A percentile compares a stretch with the other conserved stretches of the same genome.
Conservation (phyloP, 1,140 invertebrate genomes). For the Pachyrhynchus sulphureomaculatus region DNA sequence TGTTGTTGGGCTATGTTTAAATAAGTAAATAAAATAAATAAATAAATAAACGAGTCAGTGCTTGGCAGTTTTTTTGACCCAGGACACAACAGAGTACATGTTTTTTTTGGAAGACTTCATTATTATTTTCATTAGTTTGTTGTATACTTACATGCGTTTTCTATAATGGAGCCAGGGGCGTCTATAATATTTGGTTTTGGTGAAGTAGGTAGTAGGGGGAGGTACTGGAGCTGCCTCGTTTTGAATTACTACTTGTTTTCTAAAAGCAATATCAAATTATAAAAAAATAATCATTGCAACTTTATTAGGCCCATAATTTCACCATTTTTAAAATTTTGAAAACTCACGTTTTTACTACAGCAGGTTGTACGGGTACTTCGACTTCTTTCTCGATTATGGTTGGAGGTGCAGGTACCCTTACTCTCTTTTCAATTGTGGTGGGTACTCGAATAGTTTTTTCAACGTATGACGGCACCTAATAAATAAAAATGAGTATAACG, state of each 20-base stretch:
- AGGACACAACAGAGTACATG: too few relatives aligned
- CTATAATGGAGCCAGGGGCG: constrained; percentile 5
- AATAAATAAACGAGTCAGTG: too few relatives aligned
- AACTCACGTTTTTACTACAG: constrained; percentile 10
- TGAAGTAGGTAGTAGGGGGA: constrained; percentile 1
- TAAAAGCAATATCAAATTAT: background rate
- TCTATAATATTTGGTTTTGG: constrained; percentile 14
- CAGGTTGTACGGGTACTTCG: constrained; percentile 17
- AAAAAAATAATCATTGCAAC: too few relatives aligned
- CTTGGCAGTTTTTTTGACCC: too few relatives aligned
- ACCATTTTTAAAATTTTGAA: too few relatives aligned
- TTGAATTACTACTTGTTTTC: constrained; percentile 3
- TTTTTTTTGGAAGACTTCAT: too few relatives aligned
- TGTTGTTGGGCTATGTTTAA: too few relatives aligned
- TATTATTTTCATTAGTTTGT: too few relatives aligned
- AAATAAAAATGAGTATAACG: background rate
- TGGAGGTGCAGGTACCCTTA: constrained; percentile 39
- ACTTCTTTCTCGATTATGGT: constrained; percentile 40
- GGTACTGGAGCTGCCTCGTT: background rate
- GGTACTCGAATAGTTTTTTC: constrained; percentile 40
- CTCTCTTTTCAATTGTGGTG: constrained; percentile 40
- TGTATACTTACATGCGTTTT: constrained; percentile 20
- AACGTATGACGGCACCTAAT: constrained; percentile 13
- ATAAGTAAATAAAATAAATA: too few relatives aligned
- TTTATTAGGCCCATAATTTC: too few relatives aligned